Evolutionary conservation across 2,888 invertebrate genomes (phyloP), one percentile per base, ranked within the genome.

Genomic region (Ormyrus labotus): DNA sequence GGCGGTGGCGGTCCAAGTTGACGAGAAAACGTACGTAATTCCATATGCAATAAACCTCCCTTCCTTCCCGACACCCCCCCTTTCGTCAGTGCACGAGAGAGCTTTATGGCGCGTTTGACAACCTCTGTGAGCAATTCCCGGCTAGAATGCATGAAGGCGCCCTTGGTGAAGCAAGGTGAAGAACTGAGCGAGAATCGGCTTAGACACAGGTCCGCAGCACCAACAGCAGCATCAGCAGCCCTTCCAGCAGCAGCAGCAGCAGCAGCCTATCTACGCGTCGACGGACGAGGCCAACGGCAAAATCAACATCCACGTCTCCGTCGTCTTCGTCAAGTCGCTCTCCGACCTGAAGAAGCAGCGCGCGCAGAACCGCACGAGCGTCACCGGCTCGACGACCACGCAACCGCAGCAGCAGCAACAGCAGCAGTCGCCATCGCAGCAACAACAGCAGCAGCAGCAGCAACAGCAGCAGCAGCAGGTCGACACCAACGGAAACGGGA

Each of bases 271-370:
- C 63, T 74, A 82, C 47, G 10, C 72, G 9, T 47, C 80, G 45
- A 65, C 61, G 10, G 75, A 73, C 51, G 93, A 93, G 88, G 93
- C 95, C 92, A 96, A 96, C 92, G 96, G 96, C 91, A 96, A 96
- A 93, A 96, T 95, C 92, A 96, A 95, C 93, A 96, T 96, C 91
- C 96, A 95, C 93, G 96, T 96, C 91, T 96, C 96, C 90, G 94
- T 94, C 81, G 94, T 94, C 80, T 96, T 96, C 91, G 94, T 96
- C 92, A 97, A 95, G 86, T 98, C 98, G 71, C 93, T 98, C 86
- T 96, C 98, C 74, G 98, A 98, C 91, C 92, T 98, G 90, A 98
- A 98, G 92, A 97, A 97, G 91, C 97, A 98, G 89, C 93, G 98
- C 83, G 94, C 96, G 83, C 96, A 96, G 87, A 96, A 95, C 86